Evolutionary conservation across 1,140 invertebrate species (phyloP), one percentile per base, ranked within the genome.

Genomic region (Archegozetes longisetosus): DNA sequence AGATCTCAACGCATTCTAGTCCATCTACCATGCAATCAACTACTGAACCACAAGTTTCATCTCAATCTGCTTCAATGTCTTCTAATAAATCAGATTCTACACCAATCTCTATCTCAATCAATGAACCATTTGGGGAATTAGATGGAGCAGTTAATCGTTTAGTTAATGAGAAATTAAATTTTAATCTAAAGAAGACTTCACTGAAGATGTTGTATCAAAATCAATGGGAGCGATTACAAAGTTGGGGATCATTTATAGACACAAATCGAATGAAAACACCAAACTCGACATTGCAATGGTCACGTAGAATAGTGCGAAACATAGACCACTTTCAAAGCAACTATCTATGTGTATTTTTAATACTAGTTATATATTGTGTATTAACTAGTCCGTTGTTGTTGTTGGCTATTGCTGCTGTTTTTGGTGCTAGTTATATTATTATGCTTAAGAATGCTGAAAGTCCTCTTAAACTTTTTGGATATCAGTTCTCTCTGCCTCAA

Each of bases 321-420:
- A 76, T 89, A 57, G 84, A 88, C 67, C 82, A 86, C 67, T 90
- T 89, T 68, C 85, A 88, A 70, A 85, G 83, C 68, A 90, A 90
- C 73, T 90, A 90, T 68, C 69, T 89, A 25, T 86, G 86, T 72
- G 83, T 91, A 2, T 88, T 86, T 66, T 69, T 86, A 60, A 84
- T 82, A 62, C 70, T 91, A n/a, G 79, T 88, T 66, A 72, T 84
- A 23, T 88, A 88, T 72, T 89, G 85, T 66, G 73, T 90, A 62
- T 77, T 87, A 29, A 86, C 84, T 13, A 85, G 84, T 17, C 84
- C 84, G 3, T 66, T 86, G 17, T 74, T 86, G 12, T 68, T 87
- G 17, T 53, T 87, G 32, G 78, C 82, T 29, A 76, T 88, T 28
- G 76, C 71, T 28, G 79, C 73, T 2, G 80, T 77, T 61, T 74